Evolutionary conservation across 2,113 vertebrate species (phyloP).

Genomic region (Leptodactylus fuscus): DNA sequence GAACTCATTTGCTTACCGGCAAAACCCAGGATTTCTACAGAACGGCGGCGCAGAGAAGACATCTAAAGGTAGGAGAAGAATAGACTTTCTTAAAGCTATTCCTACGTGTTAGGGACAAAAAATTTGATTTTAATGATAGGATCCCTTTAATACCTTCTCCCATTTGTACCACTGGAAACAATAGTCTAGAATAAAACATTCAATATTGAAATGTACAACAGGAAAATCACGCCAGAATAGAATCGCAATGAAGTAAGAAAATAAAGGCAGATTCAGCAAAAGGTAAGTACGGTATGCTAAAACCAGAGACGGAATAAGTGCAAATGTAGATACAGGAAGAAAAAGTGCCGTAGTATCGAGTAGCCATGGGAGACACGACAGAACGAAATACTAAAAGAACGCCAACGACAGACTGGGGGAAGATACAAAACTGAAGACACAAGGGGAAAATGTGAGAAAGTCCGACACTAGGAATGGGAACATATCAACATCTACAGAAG

Average conservation of each 20-base stretch:
- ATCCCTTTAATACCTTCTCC: too few relatives aligned
- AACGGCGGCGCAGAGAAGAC: too few relatives aligned
- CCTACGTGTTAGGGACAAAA: too few relatives aligned
- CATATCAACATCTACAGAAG: too few relatives aligned
- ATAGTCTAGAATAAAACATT: constrained; percentile 2
- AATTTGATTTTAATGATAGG: too few relatives aligned
- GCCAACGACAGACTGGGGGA: too few relatives aligned
- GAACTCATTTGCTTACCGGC: too few relatives aligned
- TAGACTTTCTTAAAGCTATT: too few relatives aligned
- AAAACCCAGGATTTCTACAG: too few relatives aligned
- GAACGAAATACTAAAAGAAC: not conserved
- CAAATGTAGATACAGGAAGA: not conserved
- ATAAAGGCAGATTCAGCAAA: not conserved
- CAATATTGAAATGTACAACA: not conserved
- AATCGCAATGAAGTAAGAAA: not conserved
- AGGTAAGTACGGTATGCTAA: not conserved
- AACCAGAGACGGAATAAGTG: not conserved
- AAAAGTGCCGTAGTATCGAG: not conserved
- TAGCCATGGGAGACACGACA: not conserved
- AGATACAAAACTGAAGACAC: not conserved
- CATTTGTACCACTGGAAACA: constrained; percentile 11
- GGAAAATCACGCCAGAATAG: not conserved
- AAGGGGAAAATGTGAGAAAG: too few relatives aligned
- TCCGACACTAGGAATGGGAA: too few relatives aligned
- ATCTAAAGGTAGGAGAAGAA: too few relatives aligned